phyloP scores from a whole-genome alignment of 2,113 vertebrate genomes.

The Oreochromis aureus region DNA sequence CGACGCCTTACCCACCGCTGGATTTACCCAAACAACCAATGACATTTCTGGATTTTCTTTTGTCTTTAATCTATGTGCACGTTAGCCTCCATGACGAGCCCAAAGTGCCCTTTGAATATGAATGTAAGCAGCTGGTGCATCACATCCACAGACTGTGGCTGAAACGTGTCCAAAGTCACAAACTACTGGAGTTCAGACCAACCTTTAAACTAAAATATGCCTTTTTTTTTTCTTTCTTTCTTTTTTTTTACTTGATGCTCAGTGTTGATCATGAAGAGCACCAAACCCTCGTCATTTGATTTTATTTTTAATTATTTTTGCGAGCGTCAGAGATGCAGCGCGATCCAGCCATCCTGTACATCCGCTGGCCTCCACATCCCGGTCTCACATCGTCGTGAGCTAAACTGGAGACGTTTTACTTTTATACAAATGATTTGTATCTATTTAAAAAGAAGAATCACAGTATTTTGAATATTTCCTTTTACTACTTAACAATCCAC shows the following conservation, averaged over 20 bases:
- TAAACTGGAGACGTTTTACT: conserved; percentile 76
- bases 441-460: conserved; percentile 81
- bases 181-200: neutral
- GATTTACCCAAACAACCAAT: conserved; percentile 9
- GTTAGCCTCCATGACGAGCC: neutral
- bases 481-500: conserved; percentile 75
- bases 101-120: conserved; percentile 52
- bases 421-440: conserved; percentile 85
- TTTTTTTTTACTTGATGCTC: neutral
- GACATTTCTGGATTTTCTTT: neutral
- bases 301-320: neutral
- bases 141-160: neutral
- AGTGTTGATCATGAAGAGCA: conserved; percentile 38
- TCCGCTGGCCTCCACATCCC: neutral
- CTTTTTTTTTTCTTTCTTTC: neutral
- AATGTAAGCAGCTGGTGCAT: conserved; percentile 57
- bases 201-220: neutral
- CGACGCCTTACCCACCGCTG: conserved; percentile 7
- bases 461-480: conserved; percentile 89
- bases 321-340: neutral
- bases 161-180: neutral
- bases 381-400: neutral
- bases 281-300: neutral
- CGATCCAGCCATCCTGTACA: conserved; percentile 20
- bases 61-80: neutral